phyloP scores from a whole-genome alignment of 1,140 invertebrate species.

The Drosophila dunni region DNA sequence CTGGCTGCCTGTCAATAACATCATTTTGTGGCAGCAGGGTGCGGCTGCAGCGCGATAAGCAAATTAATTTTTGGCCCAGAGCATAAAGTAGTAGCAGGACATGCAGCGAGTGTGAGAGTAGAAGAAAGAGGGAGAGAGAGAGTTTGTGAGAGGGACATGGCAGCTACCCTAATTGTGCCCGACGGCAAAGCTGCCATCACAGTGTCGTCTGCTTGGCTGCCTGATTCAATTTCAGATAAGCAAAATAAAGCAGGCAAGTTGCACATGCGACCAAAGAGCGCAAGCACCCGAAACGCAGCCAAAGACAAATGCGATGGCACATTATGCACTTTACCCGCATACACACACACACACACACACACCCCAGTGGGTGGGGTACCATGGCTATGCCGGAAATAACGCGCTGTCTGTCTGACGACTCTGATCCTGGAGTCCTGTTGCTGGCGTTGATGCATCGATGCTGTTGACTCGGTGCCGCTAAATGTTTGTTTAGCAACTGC shows the following conservation, averaged over 20 bases:
- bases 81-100: conserved; percentile 15
- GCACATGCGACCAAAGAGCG: conserved; percentile 62
- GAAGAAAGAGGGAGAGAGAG: background rate
- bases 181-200: conserved; percentile 64
- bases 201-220: conserved; percentile 69
- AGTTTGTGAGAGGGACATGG: conserved; percentile 16
- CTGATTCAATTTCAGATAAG: conserved; percentile 83
- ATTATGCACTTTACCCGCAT: conserved; percentile 80
- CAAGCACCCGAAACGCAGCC: conserved; percentile 34
- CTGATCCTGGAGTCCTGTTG: conserved; percentile 26
- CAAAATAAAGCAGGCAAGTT: conserved; percentile 72
- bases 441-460: conserved; percentile 77
- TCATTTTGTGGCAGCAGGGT: conserved; percentile 65
- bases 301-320: conserved; percentile 80
- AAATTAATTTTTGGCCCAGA: conserved; percentile 76
- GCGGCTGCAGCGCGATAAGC: conserved; percentile 76
- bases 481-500: conserved; percentile 82
- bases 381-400: conserved; percentile 65
- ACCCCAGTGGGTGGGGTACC: background rate
- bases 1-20: conserved; percentile 72
- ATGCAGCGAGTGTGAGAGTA: background rate
- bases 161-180: conserved; percentile 76
- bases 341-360: conserved; percentile 8
- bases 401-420: conserved; percentile 57
- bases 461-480: conserved; percentile 75